Evolutionary conservation across 2,113 vertebrate species (phyloP).

Genomic region (Ginglymostoma cirratum): DNA sequence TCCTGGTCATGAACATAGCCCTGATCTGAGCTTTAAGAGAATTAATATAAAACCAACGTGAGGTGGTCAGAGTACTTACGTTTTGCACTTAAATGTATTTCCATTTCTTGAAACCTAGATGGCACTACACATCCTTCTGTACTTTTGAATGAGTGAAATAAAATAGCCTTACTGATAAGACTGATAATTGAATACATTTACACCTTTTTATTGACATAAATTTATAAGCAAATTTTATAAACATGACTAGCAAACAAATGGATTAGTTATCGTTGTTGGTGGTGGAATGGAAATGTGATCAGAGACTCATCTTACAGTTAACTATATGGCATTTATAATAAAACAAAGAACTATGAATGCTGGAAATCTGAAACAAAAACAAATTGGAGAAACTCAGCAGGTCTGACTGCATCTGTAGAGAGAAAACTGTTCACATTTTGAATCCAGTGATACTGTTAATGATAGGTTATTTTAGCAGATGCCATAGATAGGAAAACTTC

Average conservation of each 20-base stretch:
- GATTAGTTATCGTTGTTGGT: not conserved
- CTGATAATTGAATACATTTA: not conserved
- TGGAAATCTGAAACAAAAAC: too few relatives aligned
- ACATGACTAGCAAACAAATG: not conserved
- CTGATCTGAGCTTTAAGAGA: not conserved
- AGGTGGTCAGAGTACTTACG: not conserved
- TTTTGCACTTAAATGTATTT: not conserved
- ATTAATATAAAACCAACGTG: not conserved
- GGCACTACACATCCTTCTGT: conserved; percentile 16
- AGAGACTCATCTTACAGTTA: not conserved
- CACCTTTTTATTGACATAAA: not conserved
- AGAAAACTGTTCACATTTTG: too few relatives aligned
- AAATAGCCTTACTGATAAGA: not conserved
- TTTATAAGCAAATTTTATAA: not conserved
- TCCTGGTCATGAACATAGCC: not conserved
- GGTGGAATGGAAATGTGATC: not conserved
- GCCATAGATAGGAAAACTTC: not conserved
- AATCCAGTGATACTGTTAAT: too few relatives aligned
- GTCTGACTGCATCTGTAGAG: too few relatives aligned
- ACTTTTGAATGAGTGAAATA: not conserved
- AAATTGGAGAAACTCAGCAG: too few relatives aligned
- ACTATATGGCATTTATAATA: too few relatives aligned
- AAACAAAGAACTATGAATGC: too few relatives aligned
- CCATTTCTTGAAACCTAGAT: conserved; percentile 4
- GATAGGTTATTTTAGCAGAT: not conserved